These are phyloP conservation scores for Beris morrisii DNA, from an alignment of 2,888 invertebrate species.

Conservation along the genomic window DNA sequence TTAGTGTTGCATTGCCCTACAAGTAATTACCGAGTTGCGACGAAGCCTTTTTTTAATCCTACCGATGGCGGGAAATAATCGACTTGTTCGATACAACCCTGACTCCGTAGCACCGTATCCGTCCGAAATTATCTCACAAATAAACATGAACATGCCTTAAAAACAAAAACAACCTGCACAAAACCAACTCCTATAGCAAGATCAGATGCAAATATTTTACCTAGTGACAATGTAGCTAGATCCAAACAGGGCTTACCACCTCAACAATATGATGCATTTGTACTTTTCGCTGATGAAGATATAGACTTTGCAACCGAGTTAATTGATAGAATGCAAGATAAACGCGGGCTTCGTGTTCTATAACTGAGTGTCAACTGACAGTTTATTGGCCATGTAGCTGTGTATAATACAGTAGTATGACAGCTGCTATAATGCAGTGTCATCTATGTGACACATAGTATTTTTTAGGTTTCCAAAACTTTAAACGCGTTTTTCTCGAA, in stretches of 20 bases:
- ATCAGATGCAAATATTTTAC: constrained; percentile 47
- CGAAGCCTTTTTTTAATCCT: too few relatives aligned
- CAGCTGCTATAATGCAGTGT: too few relatives aligned
- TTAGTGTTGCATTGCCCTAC: too few relatives aligned
- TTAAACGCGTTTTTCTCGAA: too few relatives aligned
- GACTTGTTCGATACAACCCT: constrained; percentile 16
- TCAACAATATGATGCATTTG: constrained; percentile 76
- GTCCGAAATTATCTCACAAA: constrained; percentile 33
- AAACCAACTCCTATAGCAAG: constrained; percentile 18
- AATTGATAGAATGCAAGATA: constrained; percentile 64
- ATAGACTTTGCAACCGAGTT: constrained; percentile 68
- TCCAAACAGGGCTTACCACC: constrained; percentile 57
- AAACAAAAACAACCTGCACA: constrained; percentile 5
- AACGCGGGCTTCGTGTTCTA: too few relatives aligned
- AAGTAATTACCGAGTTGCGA: too few relatives aligned
- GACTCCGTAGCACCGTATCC: constrained; percentile 9
- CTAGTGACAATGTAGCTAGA: constrained; percentile 61
- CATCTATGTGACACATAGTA: too few relatives aligned
- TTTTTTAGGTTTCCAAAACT: too few relatives aligned
- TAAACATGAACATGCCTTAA: constrained; percentile 27
- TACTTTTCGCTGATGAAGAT: constrained; percentile 76
- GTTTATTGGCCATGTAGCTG: too few relatives aligned
- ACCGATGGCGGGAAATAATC: constrained; percentile 2
- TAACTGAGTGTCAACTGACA: too few relatives aligned
- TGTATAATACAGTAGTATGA: too few relatives aligned